phyloP scores from a whole-genome alignment of 2,113 vertebrate species.

The Leptodactylus fuscus region DNA sequence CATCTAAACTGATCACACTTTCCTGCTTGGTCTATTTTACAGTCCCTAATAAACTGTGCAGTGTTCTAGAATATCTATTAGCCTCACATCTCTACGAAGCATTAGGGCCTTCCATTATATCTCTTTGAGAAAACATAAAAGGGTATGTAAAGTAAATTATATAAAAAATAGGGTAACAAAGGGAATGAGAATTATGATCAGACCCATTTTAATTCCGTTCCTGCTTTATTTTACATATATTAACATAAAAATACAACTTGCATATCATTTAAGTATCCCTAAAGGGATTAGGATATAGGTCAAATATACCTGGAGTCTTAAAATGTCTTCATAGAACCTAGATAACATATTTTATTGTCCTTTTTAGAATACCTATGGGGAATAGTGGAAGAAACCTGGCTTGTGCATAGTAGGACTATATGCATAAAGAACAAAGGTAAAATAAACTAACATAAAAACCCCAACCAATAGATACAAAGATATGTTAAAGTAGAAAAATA shows the following conservation, averaged over 20 bases:
- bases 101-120: neutral
- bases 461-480: neutral
- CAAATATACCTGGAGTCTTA: slow-evolving; percentile 13
- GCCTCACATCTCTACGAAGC: neutral
- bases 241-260: slow-evolving; percentile 2
- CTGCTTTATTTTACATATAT: slow-evolving; percentile 38
- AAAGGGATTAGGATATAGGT: neutral
- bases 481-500: too few species aligned
- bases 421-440: neutral
- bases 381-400: neutral
- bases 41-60: neutral
- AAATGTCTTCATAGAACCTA: neutral
- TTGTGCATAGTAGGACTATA: neutral
- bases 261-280: neutral
- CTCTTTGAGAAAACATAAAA: neutral
- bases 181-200: neutral
- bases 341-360: neutral
- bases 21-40: slow-evolving; percentile 37
- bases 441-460: neutral
- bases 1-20: slow-evolving; percentile 33
- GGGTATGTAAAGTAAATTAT: neutral
- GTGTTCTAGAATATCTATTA: slow-evolving; percentile 2
- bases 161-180: slow-evolving; percentile 28
- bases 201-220: neutral
- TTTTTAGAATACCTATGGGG: neutral